Evolutionary conservation across 1,140 invertebrate genomes (phyloP), one percentile per base, ranked within the genome.

Genomic region (Zaprionus africanus): DNA sequence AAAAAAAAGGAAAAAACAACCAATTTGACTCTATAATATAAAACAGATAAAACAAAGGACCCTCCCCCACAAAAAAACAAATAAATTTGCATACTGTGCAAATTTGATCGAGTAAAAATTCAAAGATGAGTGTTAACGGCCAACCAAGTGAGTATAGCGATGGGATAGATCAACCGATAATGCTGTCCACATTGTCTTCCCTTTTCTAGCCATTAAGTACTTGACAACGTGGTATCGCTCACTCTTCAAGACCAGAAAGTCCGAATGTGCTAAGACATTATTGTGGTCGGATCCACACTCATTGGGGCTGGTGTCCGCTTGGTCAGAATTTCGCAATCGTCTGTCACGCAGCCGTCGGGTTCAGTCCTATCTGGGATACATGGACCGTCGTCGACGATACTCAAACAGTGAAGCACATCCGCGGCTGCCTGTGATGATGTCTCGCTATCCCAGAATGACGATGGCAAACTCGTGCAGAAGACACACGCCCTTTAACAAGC

Each of bases 211-310:
- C 22, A 24, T 59, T 22, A n/a, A 19, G 22, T 41, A 36, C 36
- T 43, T 36, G 57, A 36, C 22, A 7, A 59, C 22, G 5, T 41
- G 19, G 57, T 59, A 24, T 6, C 36, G 57, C 36, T 19, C 46
- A 11, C 19, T 51, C 12, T 19, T 24, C 12, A 51, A 24, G 11
- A 51, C 46, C 1, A 11, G 22, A 19, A 51, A 51, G 19, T 5
- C 46, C 7, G 19, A 22, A 15, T 38, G 38, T 22, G 57, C 9
- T 4, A 22, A 13, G 11, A 22, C 57, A 41, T 17, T 59, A 34
- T 34, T 34, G 31, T 34, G 31, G 22, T 15, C 53, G 53, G 26
- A 51, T 64, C 11, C 49, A 26, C 34, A 53, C 54, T 66, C 34
- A 66, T 41, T 15, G 11, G 19, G 46, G 1, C 12, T 19, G 19